These are phyloP conservation scores for Stichopus horrens DNA, from an alignment of 53 echinoderm and acorn worm species.

Conservation along the genomic window DNA sequence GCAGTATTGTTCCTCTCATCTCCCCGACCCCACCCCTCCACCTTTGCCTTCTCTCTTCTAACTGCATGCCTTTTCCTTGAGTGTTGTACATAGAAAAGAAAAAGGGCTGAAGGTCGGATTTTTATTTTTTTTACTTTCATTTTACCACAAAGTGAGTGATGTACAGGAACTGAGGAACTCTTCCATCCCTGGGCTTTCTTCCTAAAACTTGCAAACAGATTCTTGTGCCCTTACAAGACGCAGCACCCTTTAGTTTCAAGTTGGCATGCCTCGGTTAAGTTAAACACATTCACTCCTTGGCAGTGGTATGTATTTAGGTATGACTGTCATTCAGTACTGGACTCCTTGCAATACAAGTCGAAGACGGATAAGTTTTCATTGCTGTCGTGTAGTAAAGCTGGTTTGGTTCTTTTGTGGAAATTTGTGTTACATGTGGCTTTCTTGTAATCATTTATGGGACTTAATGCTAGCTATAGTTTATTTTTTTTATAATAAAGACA, in stretches of 20 bases:
- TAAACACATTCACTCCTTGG: neutral
- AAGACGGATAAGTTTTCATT: too few species aligned
- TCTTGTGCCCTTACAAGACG: neutral
- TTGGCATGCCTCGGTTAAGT: neutral
- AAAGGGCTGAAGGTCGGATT: neutral
- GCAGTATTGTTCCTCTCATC: too few species aligned
- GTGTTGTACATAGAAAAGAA: neutral
- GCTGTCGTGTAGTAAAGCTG: too few species aligned
- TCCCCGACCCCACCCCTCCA: too few species aligned
- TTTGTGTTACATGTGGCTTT: neutral
- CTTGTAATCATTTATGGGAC: neutral
- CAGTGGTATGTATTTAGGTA: neutral
- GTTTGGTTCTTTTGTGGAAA: neutral
- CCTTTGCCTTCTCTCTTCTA: too few species aligned
- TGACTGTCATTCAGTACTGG: neutral
- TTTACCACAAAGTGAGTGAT: neutral
- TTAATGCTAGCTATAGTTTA: too few species aligned
- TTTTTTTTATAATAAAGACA: too few species aligned
- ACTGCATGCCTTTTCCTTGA: neutral
- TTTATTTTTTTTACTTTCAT: neutral
- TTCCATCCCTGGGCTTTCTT: conserved; percentile 1
- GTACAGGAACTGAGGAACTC: neutral
- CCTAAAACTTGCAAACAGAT: neutral
- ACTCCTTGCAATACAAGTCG: conserved; percentile 4
- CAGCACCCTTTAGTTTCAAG: neutral